phyloP scores from a whole-genome alignment of 2,113 vertebrate genomes.

The Phrynosoma platyrhinos region DNA sequence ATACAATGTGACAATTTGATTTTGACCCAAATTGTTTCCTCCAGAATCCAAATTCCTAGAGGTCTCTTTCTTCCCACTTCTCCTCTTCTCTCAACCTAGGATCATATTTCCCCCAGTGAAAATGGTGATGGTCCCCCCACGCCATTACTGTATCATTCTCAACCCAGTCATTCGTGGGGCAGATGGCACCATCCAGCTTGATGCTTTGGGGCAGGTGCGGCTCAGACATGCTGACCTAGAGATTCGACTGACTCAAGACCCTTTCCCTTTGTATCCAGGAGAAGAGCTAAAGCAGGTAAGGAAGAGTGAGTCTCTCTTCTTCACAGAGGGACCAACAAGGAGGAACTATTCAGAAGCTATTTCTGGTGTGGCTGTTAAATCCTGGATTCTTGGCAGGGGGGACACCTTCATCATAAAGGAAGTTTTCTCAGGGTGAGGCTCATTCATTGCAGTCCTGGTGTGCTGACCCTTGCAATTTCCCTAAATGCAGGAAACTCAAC shows the following conservation, averaged over 20 bases:
- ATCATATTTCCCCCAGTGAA: constrained; percentile 80
- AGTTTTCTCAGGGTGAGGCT: too few species aligned
- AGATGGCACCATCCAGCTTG: constrained; percentile 70
- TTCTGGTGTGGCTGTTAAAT: not conserved
- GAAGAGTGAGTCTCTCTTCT: not conserved
- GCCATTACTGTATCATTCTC: constrained; percentile 86
- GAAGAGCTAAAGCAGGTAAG: constrained; percentile 84
- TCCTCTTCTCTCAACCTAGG: constrained; percentile 60
- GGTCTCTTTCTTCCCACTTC: not conserved
- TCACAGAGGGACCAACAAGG: not conserved
- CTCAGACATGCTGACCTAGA: constrained; percentile 90
- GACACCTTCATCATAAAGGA: not conserved
- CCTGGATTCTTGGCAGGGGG: not conserved
- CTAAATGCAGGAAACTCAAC: too few species aligned
- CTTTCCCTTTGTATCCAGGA: constrained; percentile 88
- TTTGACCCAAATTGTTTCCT: too few species aligned
- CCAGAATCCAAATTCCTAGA: not conserved
- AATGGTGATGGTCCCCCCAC: constrained; percentile 89
- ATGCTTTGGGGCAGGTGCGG: constrained; percentile 84
- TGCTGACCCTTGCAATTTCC: too few species aligned
- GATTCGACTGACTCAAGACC: constrained; percentile 88
- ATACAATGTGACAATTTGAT: too few species aligned
- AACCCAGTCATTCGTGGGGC: constrained; percentile 82
- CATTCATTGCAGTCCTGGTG: too few species aligned
- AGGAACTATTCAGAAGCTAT: not conserved